phyloP scores from a whole-genome alignment of 2,113 vertebrate genomes.

The Ploceus nigricollis region DNA sequence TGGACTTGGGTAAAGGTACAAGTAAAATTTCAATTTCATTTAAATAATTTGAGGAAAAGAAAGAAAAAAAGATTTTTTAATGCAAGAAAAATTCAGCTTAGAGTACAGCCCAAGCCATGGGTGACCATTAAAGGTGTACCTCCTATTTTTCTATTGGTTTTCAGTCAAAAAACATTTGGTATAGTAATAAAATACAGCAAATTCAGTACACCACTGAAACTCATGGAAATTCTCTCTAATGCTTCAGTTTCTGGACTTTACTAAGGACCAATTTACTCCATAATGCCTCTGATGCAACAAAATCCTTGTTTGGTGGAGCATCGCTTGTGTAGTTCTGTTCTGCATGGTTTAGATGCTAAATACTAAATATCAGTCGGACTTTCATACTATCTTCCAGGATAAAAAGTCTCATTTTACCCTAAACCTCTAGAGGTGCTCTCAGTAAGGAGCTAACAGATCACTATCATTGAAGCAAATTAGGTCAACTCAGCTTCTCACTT shows the following conservation, averaged over 20 bases:
- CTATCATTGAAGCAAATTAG: neutral
- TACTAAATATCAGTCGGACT: neutral
- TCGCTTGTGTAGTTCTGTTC: neutral
- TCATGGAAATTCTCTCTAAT: neutral
- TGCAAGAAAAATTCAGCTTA: neutral
- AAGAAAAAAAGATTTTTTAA: neutral
- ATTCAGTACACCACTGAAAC: neutral
- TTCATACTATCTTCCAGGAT: neutral
- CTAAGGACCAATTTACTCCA: neutral
- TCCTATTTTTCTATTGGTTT: neutral
- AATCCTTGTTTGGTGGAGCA: neutral
- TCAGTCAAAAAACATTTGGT: neutral
- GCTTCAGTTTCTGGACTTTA: neutral
- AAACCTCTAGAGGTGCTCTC: neutral
- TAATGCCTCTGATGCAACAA: neutral
- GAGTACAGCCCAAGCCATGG: neutral
- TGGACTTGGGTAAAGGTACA: neutral
- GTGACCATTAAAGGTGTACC: neutral
- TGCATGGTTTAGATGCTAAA: neutral
- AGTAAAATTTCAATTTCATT: neutral
- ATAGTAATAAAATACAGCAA: neutral
- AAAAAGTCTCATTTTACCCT: neutral
- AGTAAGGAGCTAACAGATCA: neutral
- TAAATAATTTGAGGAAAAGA: neutral
- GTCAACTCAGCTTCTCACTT: neutral